Evolutionary conservation across 2,113 vertebrate genomes (phyloP), one percentile per base, ranked within the genome.

Genomic region (Heterochromis multidens): DNA sequence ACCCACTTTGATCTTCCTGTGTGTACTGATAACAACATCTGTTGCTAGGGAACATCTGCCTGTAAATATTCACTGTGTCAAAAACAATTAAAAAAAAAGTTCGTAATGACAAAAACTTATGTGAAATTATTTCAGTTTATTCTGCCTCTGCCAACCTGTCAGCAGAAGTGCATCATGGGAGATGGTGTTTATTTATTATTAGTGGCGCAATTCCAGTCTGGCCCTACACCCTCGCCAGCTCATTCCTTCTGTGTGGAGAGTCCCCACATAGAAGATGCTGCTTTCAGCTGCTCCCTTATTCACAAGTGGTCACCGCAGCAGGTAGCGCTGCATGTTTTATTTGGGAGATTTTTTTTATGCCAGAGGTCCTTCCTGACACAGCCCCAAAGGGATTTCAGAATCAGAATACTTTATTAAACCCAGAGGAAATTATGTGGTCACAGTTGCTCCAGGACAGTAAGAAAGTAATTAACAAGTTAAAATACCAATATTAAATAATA

Each of bases 1-100:
- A 70, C n/a, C 43, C 70, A 29, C 80, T 82, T 87, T 82, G 67
- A 86, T 81, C 79, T 83, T n/a, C 46, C 46, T n/a, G 70, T 54
- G 70, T 33, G 54, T 27, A 60, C 27, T 11, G 46, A 52, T 35
- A 79, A 57, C 61, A 63, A 33, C 70, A 74, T 31, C 46, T 84
- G 82, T 79, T 56, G 21, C 65, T 43, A 58, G 77, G 61, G 7
- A 85, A 77, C 83, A 74, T 52, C 76, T 56, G 63, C 40, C n/a
- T 40, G 46, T 85, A 52, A 84, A 63, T 80, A 80, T 88, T 60
- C 59, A 77, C 62, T 7, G 14, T 10, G 17, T 80, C 78, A 16
- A 52, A 52, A 62, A 19, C 43, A 52, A 63, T 14, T 49, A 19
- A 0, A 49, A 65, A 58, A 1, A 65, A 54, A 74, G 46, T 74